Base-by-base conservation (phyloP, 2,797 vertebrate species). In the Mormyrus proboscirostris region DNA sequence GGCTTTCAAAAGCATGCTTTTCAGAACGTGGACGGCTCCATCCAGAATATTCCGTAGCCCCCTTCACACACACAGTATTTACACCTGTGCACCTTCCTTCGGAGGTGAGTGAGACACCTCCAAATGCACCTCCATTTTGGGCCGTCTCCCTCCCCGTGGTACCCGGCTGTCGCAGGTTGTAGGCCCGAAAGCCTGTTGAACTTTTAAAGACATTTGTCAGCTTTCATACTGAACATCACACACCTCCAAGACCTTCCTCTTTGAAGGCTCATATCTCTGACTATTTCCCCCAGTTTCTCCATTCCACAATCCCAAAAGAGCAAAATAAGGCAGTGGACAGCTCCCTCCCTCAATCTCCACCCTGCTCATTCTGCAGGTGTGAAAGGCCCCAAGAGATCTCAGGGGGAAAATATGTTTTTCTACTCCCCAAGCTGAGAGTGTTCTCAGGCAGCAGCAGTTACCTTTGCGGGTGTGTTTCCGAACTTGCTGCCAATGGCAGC, bases 401-500 rank as follows among this genome's bases (percentile, higher is more conserved):
- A 3, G 38, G 59, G 2, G 4, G 44, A 44, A 19, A 29, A 33
- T 69, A 10, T 9, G 29, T 16, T 16, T 50, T 29, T 29, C 25
- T 44, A 38, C n/a, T 25, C 14, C 22, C 47, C 44, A 8, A 4
- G 47, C 8, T 84, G 82, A 84, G n/a, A 50, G 41, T 2, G 1
- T 86, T 14, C 22, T 25, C 51, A 79, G 16, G 57, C 49, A 22
- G 88, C 76, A 29, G 50, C 51, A 38, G 5, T 16, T 4, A 25
- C 29, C 69, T 51, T 57, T 25, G 22, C 89, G 5, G 10, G 47
- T 41, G 69, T 89, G 86, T 57, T 88, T 89, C 69, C 79, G 55
- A 59, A 73, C 51, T 69, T 10, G 4, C 49, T 89, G 50, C 50
- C 33, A 87, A 22, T 57, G 25, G 83, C 76, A 79, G 84, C 50